These are phyloP conservation scores for Anastrepha obliqua DNA, from an alignment of 1,140 invertebrate species.

Conservation along the genomic window DNA sequence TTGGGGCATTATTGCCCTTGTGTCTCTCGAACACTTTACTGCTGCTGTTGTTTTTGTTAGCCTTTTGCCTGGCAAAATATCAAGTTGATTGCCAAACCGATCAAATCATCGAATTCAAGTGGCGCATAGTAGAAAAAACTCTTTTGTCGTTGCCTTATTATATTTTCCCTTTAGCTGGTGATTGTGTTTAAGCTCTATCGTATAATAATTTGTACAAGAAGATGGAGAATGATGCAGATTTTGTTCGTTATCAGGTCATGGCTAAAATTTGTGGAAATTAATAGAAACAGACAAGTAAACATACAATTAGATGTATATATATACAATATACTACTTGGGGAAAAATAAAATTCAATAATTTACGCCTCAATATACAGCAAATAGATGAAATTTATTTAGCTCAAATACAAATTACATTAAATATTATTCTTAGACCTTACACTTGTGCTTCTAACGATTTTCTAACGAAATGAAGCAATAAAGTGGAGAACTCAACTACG, in stretches of 20 bases:
- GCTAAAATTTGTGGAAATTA: background rate
- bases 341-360: no score
- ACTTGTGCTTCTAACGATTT: no score
- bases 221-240: background rate
- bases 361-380: no score
- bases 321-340: no score
- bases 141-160: background rate
- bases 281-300: background rate
- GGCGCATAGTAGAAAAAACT: constrained; percentile 17
- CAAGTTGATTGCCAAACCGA: constrained; percentile 46
- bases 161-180: constrained; percentile 12
- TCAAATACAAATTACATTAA: no score
- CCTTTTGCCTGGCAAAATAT: constrained; percentile 31
- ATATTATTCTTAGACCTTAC: no score
- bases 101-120: constrained; percentile 47
- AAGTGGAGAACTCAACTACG: no score
- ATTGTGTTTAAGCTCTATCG: constrained; percentile 1
- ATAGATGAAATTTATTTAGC: no score
- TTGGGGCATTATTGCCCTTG: background rate
- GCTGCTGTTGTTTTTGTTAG: constrained; percentile 10
- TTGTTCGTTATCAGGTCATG: background rate
- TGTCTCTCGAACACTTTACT: background rate
- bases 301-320: background rate
- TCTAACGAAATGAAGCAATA: no score
- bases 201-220: background rate